phyloP scores from a whole-genome alignment of 2,797 vertebrate species.

The Anas bahamensis region DNA sequence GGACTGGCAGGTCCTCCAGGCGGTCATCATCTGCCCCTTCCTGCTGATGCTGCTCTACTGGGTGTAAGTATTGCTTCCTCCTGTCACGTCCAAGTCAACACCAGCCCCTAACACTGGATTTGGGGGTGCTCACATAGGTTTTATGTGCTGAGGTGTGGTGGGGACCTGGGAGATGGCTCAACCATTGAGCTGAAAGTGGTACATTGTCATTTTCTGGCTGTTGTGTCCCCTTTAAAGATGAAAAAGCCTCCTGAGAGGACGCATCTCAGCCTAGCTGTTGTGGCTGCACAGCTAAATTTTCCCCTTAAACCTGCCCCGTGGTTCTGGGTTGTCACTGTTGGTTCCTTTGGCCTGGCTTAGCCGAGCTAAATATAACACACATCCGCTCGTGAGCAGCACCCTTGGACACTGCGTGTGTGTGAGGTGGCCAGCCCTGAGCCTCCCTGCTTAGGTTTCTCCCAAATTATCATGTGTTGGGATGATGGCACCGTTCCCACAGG shows the following conservation, averaged over 20 bases:
- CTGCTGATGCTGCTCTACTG: conserved; percentile 94
- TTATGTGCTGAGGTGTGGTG: accelerated
- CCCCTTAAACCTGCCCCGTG: not conserved
- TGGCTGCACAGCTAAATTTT: not conserved
- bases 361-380: not conserved
- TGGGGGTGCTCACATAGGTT: not conserved
- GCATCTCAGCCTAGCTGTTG: not conserved
- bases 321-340: not conserved
- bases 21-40: conserved; percentile 94
- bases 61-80: conserved; percentile 85
- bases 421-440: not conserved
- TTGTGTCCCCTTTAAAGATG: not conserved
- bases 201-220: not conserved
- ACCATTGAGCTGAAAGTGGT: not conserved
- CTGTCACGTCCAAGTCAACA: accelerated
- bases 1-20: conserved; percentile 96
- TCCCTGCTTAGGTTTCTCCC: not conserved
- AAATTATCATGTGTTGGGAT: not conserved
- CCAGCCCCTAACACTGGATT: not conserved
- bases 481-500: not conserved
- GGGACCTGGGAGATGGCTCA: not conserved
- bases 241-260: not conserved
- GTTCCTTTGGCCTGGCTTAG: not conserved
- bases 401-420: accelerated
- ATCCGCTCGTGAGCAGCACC: not conserved